Conservation (phyloP, 2,888 invertebrate genomes). For the Phyllotreta striolata region DNA sequence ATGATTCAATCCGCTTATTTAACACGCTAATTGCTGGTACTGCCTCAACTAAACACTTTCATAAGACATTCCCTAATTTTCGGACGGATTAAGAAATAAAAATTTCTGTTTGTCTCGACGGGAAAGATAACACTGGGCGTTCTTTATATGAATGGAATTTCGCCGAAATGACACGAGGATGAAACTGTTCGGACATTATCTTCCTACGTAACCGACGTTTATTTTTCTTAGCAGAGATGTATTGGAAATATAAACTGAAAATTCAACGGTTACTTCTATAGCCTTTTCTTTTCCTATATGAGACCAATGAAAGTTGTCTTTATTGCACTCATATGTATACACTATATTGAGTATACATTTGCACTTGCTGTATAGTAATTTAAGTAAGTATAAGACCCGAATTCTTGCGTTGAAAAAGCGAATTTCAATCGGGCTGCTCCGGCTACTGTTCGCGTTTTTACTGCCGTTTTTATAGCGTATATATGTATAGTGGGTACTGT, state of each 20-base stretch:
- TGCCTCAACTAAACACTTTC: background rate
- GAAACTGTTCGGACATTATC: constrained; percentile 14
- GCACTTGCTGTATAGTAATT: background rate
- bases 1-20: background rate
- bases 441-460: constrained; percentile 12
- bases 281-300: no score
- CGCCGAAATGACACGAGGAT: constrained; percentile 19
- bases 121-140: constrained; percentile 20
- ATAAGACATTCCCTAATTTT: constrained; percentile 24
- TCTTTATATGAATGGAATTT: constrained; percentile 21
- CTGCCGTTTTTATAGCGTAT: constrained; percentile 1
- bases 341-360: no score
- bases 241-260: background rate
- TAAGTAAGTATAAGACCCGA: background rate
- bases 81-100: constrained; percentile 28
- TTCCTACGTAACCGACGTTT: constrained; percentile 15
- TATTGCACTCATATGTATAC: no score
- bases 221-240: constrained; percentile 7
- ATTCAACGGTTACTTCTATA: background rate
- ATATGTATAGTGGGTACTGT: constrained; percentile 5
- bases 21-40: background rate
- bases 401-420: background rate
- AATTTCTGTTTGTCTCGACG: constrained; percentile 21
- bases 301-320: no score
- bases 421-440: constrained; percentile 7